Base-by-base conservation (phyloP, 2,113 vertebrate species). In the Columbina picui region DNA sequence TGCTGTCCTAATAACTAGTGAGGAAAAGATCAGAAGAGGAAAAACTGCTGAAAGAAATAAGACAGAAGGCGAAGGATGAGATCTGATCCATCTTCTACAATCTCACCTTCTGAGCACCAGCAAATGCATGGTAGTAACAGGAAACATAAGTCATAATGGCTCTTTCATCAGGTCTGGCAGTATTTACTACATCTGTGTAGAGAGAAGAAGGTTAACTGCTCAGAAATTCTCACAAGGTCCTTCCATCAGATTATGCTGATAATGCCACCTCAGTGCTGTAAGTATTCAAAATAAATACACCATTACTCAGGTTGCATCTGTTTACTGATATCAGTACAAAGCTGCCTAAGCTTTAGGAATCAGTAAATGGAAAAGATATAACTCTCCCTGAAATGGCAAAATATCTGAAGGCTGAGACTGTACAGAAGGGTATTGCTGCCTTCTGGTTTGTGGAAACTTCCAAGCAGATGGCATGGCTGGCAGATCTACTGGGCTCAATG, bases 81-180 rank as follows among this genome's bases (percentile, higher is more conserved):
- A 56, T 52, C 94, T 69, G 91, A 93, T 81, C 76, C 65, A 32
- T 77, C 90, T 85, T 79, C 83, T 92, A 95, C 94, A 83, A 38
- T 84, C 97, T 98, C 94, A 98, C 97, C 97, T 98, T 98, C 97
- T 97, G 97, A 65, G 93, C 97, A 94, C 97, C 97, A 92, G 98
- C 87, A 97, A 98, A 98, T 84, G 96, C 97, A 97, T 95, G 93
- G 96, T 90, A 98, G 94, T 96, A 98, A 98, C 97, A 97, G 96
- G 97, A 98, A 81, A 97, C 94, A 97, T 96, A 97, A 91, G 96
- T 97, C 97, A 98, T 97, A 93, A 98, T 57, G 90, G 96, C 41
- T 95, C 95, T 97, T 95, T 98, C 98, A 93, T 97, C 97, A 41
- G 98, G 96, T 95, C 97, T 97, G 96, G 93, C 96, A 92, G 94